Percentiles rank a stretch among this genome's conserved stretches.
Evolutionary conservation across 2,888 invertebrate genomes (phyloP).

Genomic region (Phalangium opilio): DNA sequence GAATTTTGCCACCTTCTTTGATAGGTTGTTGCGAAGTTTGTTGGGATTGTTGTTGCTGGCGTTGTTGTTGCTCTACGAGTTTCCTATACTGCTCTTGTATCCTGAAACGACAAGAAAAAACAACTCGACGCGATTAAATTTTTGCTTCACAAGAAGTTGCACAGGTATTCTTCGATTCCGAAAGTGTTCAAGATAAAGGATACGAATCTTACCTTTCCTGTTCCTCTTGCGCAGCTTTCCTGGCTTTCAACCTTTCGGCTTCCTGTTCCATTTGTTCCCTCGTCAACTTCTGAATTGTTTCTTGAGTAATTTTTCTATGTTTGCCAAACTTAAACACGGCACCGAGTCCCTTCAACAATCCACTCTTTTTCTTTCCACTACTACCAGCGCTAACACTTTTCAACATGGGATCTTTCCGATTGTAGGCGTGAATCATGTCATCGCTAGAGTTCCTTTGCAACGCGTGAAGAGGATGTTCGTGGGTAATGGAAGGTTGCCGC

Average conservation of each 20-base stretch:
- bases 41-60: constrained; percentile 2
- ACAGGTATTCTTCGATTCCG: too few relatives aligned
- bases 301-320: constrained; percentile 23
- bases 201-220: constrained; percentile 23
- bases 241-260: constrained; percentile 11
- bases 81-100: constrained; percentile 35
- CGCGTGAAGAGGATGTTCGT: too few relatives aligned
- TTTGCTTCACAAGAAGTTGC: too few relatives aligned
- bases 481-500: too few relatives aligned
- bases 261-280: constrained; percentile 14
- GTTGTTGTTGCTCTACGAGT: constrained; percentile 27
- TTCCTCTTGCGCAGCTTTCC: constrained; percentile 21
- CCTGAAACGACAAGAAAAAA: constrained; percentile 20
- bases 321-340: constrained; percentile 23
- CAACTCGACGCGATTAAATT: too few relatives aligned
- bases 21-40: too few relatives aligned
- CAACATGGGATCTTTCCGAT: too few relatives aligned
- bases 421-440: too few relatives aligned
- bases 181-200: neutral
- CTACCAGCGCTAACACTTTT: too few relatives aligned
- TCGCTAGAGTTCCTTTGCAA: too few relatives aligned
- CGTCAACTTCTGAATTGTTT: constrained; percentile 12
- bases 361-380: constrained; percentile 32
- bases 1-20: neutral
- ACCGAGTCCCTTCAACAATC: constrained; percentile 45